Conservation (phyloP, 2,113 vertebrate species). For the Talpa occidentalis region DNA sequence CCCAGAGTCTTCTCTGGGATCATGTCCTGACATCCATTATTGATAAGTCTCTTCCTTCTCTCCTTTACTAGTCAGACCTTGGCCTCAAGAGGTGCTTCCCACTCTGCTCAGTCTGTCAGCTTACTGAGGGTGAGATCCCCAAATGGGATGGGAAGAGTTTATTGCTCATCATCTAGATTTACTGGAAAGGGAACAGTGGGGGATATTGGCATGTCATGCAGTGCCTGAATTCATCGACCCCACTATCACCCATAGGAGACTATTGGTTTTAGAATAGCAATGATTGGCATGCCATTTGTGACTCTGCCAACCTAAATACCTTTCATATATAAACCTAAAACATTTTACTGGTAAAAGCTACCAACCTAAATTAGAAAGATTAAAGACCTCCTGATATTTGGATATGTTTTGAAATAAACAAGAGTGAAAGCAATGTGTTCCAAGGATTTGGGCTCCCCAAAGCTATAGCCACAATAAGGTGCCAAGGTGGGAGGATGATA, state of each 20-base stretch:
- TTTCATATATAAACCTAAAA: conserved; percentile 58
- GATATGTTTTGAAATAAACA: conserved; percentile 35
- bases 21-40: background rate
- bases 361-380: conserved; percentile 42
- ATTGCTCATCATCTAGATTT: conserved; percentile 2
- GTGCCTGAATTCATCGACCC: background rate
- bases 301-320: conserved; percentile 47
- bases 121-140: background rate
- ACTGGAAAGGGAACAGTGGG: background rate
- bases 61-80: background rate
- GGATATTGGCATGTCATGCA: background rate
- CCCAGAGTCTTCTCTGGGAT: background rate
- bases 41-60: background rate
- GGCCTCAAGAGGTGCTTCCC: background rate
- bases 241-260: background rate
- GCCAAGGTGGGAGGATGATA: background rate
- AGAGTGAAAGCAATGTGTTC: background rate
- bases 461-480: background rate
- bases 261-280: conserved; percentile 5
- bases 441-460: background rate
- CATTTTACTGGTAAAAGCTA: conserved; percentile 9
- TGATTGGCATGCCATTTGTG: background rate
- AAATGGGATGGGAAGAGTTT: background rate
- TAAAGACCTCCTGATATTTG: conserved; percentile 39
- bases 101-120: background rate